Evolutionary conservation across 2,888 invertebrate genomes (phyloP).

Genomic region (Bembecia ichneumoniformis): DNA sequence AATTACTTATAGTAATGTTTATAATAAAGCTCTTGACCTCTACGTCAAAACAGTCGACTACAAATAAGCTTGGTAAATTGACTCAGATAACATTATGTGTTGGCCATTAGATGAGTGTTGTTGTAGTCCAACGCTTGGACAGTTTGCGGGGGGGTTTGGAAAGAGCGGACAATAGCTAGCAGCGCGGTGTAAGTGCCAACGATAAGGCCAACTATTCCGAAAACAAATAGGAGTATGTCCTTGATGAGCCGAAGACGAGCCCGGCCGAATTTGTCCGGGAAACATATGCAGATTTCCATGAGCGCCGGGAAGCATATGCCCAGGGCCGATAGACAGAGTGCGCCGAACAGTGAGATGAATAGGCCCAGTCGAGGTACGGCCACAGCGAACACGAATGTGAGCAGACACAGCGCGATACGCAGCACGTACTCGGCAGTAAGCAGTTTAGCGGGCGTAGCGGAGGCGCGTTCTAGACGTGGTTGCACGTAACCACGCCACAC

Average conservation of each 20-base stretch:
- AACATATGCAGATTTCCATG: constrained; percentile 57
- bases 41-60: neutral
- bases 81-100: constrained; percentile 1
- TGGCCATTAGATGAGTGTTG: neutral
- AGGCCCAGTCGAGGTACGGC: constrained; percentile 84
- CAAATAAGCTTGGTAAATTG: neutral
- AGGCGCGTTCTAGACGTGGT: constrained; percentile 33
- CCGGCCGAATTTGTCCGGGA: constrained; percentile 73
- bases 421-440: constrained; percentile 80
- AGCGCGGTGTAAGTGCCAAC: constrained; percentile 79
- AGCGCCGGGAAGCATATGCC: constrained; percentile 87
- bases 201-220: constrained; percentile 75
- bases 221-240: constrained; percentile 68
- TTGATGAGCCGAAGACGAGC: constrained; percentile 37
- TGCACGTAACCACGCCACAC: constrained; percentile 84
- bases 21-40: no score
- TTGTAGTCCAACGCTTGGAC: neutral
- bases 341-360: constrained; percentile 86
- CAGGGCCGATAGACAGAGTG: constrained; percentile 85
- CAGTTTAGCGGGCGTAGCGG: constrained; percentile 34
- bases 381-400: constrained; percentile 68
- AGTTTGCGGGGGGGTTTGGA: constrained; percentile 16
- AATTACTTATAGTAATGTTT: no score
- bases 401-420: constrained; percentile 80
- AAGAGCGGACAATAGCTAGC: constrained; percentile 65